Conservation (phyloP, 2,888 invertebrate genomes). For the Agriotes lineatus region DNA sequence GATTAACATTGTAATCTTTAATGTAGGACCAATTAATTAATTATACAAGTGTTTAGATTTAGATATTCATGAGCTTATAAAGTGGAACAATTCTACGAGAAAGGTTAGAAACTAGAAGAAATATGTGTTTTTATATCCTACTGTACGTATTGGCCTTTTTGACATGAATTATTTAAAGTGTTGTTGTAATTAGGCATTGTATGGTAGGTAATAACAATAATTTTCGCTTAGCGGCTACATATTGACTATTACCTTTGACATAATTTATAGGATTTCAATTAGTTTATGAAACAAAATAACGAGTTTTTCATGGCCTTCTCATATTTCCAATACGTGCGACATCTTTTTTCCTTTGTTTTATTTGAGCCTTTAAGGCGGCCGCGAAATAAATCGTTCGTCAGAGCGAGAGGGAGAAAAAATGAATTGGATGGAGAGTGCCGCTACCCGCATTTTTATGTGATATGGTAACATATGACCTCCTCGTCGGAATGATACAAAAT, state of each 20-base stretch:
- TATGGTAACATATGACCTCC: conserved; percentile 40
- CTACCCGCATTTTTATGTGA: conserved; percentile 36
- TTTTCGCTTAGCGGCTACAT: not conserved
- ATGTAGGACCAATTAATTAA: too few species aligned
- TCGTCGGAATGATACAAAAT: conserved; percentile 45
- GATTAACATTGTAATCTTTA: too few species aligned
- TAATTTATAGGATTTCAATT: conserved; percentile 1
- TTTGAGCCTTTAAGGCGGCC: conserved; percentile 2
- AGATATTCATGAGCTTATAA: too few species aligned
- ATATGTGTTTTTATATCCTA: not conserved
- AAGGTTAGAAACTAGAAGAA: too few species aligned
- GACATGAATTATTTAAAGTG: not conserved
- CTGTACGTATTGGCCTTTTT: not conserved
- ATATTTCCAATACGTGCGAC: not conserved
- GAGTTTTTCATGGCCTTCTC: conserved; percentile 4
- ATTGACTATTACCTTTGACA: not conserved
- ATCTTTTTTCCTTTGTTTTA: conserved; percentile 4
- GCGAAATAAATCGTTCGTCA: conserved; percentile 14
- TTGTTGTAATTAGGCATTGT: conserved; percentile 2
- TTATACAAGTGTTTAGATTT: too few species aligned
- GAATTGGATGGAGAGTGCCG: conserved; percentile 28
- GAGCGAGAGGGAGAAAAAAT: conserved; percentile 20
- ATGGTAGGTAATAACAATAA: not conserved
- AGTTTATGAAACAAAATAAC: conserved; percentile 20
- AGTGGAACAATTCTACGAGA: too few species aligned